Conservation (phyloP, 2,888 invertebrate species). For the Lepidonotus clava region DNA sequence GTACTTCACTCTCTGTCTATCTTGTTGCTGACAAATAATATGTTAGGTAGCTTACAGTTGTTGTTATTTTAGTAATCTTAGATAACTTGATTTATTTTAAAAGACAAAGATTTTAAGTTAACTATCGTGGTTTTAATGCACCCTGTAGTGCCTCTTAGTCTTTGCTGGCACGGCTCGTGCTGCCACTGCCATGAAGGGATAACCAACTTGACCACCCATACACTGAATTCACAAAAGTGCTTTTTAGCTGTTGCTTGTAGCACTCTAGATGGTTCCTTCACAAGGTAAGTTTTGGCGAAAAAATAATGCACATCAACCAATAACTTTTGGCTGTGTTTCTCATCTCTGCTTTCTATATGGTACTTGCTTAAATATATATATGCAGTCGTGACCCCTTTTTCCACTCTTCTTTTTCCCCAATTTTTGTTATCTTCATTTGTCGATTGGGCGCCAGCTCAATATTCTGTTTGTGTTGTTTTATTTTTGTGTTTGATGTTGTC, state of each 20-base stretch:
- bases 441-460: no score
- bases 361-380: no score
- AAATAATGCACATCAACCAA: no score
- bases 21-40: background rate
- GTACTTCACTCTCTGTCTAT: background rate
- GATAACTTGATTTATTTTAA: background rate
- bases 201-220: no score
- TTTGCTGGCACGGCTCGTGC: background rate
- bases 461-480: background rate
- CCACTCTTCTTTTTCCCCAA: no score
- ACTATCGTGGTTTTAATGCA: no score
- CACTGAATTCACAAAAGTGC: background rate
- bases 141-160: background rate
- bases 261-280: background rate
- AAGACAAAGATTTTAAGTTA: background rate
- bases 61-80: background rate
- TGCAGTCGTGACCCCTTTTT: no score
- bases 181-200: no score
- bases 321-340: no score
- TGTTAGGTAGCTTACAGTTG: background rate
- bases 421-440: no score
- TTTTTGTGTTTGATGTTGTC: conserved; percentile 35
- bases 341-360: no score
- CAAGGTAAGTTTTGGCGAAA: conserved; percentile 33
- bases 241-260: conserved; percentile 5